phyloP scores from a whole-genome alignment of 2,113 vertebrate species.

The Tautogolabrus adspersus region DNA sequence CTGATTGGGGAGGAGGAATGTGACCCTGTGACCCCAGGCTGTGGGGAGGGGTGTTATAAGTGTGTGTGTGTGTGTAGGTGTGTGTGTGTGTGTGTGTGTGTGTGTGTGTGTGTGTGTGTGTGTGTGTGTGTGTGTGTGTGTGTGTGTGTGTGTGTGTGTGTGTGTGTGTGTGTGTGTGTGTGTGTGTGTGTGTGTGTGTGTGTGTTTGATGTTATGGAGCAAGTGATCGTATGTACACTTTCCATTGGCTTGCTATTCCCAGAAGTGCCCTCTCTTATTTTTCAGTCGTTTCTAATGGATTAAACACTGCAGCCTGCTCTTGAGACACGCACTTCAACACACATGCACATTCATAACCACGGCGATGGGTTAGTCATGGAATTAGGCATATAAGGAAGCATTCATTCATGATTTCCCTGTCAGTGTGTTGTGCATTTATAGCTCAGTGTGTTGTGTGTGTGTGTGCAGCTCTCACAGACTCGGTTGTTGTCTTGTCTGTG shows the following conservation, averaged over 20 bases:
- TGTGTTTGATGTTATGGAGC: slow-evolving; percentile 42
- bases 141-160: slow-evolving; percentile 43
- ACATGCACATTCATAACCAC: slow-evolving; percentile 24
- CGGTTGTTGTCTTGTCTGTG: slow-evolving; percentile 59
- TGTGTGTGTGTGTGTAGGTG: slow-evolving; percentile 42
- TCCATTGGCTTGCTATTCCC: slow-evolving; percentile 56
- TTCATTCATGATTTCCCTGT: slow-evolving; percentile 35
- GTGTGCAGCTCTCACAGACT: slow-evolving; percentile 9
- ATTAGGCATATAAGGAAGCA: background rate
- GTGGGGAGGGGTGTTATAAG: slow-evolving; percentile 70
- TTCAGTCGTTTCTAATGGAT: slow-evolving; percentile 46
- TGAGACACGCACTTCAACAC: background rate
- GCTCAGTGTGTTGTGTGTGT: background rate
- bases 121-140: slow-evolving; percentile 50
- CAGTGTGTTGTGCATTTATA: background rate
- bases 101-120: slow-evolving; percentile 44
- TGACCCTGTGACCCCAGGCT: slow-evolving; percentile 74
- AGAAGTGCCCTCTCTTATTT: slow-evolving; percentile 54
- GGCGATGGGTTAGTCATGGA: slow-evolving; percentile 23
- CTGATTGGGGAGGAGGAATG: slow-evolving; percentile 81
- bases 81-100: slow-evolving; percentile 54
- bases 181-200: slow-evolving; percentile 47
- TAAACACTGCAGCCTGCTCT: slow-evolving; percentile 22
- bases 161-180: slow-evolving; percentile 55
- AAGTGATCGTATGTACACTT: slow-evolving; percentile 72